Percentiles rank a stretch among this genome's conserved stretches.
Evolutionary conservation across 2,888 invertebrate species (phyloP).

Genomic region (Kuschelorhynchus macadamiae): DNA sequence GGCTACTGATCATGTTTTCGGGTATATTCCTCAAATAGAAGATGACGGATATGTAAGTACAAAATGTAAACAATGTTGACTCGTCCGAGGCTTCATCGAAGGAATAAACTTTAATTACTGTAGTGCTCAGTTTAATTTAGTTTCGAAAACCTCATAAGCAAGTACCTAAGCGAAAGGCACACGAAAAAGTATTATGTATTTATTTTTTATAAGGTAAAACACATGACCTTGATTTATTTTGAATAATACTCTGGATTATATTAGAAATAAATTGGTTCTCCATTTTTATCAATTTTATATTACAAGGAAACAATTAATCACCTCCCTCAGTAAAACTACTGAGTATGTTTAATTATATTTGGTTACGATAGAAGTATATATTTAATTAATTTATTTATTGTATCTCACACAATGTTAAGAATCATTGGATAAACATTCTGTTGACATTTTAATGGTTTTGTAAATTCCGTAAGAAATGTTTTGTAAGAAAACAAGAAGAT

Average conservation of each 20-base stretch:
- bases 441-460: too few species aligned
- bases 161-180: neutral
- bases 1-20: slow-evolving; percentile 67
- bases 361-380: too few species aligned
- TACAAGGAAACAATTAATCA: neutral
- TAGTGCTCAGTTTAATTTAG: neutral
- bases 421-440: too few species aligned
- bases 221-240: slow-evolving; percentile 11
- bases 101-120: too few species aligned
- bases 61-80: slow-evolving; percentile 15
- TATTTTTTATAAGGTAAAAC: slow-evolving; percentile 3
- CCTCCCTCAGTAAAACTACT: too few species aligned
- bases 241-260: neutral
- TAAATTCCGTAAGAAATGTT: too few species aligned
- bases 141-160: too few species aligned
- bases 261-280: neutral
- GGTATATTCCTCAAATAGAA: slow-evolving; percentile 66
- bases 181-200: neutral
- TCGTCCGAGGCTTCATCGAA: too few species aligned
- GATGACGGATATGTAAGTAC: slow-evolving; percentile 67
- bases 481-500: too few species aligned
- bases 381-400: neutral
- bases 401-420: neutral
- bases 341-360: too few species aligned
- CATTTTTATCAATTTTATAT: neutral